phyloP scores from a whole-genome alignment of 2,113 vertebrate species.

The Larimichthys crocea region DNA sequence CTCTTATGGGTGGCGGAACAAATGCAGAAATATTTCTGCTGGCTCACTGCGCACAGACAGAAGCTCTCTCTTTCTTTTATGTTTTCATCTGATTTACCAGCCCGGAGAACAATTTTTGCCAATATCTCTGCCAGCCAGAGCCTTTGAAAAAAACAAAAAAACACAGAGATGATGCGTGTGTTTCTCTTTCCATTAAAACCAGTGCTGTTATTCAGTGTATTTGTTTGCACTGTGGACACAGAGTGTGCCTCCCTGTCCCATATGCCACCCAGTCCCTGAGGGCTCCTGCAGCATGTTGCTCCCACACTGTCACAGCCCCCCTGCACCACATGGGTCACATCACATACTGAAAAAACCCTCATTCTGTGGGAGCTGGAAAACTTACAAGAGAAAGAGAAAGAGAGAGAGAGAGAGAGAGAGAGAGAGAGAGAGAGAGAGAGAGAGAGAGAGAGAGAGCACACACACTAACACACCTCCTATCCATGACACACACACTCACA shows the following conservation, averaged over 20 bases:
- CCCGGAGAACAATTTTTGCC: background rate
- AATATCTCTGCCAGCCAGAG: background rate
- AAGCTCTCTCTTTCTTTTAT: background rate
- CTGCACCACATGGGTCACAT: constrained; percentile 31
- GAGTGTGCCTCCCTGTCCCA: constrained; percentile 61
- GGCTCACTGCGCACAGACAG: constrained; percentile 4
- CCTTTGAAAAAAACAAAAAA: constrained; percentile 41
- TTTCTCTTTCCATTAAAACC: constrained; percentile 79
- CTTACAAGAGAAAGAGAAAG: background rate
- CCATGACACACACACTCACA: constrained; percentile 33
- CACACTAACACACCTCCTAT: constrained; percentile 21
- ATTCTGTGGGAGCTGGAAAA: constrained; percentile 28
- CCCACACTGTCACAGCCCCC: constrained; percentile 34
- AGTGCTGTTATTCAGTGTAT: constrained; percentile 65
- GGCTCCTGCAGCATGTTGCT: constrained; percentile 28
- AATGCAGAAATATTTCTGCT: constrained; percentile 46
- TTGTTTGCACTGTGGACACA: constrained; percentile 68
- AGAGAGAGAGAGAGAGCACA: constrained; percentile 27
- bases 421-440: constrained; percentile 15
- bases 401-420: constrained; percentile 25
- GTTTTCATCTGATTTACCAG: background rate
- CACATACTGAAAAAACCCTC: constrained; percentile 23
- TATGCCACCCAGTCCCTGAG: constrained; percentile 66
- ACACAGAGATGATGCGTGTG: constrained; percentile 16
- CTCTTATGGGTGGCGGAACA: constrained; percentile 49